These are phyloP conservation scores for Leucoptera coffeella DNA, from an alignment of 2,888 invertebrate species.

Conservation along the genomic window DNA sequence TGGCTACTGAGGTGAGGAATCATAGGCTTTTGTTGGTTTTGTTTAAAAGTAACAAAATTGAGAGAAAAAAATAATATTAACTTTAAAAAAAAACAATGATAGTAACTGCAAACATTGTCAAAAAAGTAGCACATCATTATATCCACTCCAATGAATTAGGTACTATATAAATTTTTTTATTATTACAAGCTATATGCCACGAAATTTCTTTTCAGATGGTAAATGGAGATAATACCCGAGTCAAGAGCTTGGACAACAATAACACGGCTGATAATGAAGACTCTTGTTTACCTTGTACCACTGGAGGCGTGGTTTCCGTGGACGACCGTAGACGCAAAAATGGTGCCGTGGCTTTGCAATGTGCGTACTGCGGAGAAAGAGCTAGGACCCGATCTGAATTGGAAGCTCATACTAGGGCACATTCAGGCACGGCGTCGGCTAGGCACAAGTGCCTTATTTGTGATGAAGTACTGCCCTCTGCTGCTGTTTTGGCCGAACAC, in stretches of 20 bases:
- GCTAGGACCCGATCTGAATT: conserved; percentile 84
- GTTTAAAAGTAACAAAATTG: no score
- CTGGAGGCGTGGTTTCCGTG: conserved; percentile 27
- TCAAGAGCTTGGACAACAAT: conserved; percentile 33
- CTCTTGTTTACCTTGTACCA: conserved; percentile 72
- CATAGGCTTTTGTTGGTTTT: no score
- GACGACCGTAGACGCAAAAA: conserved; percentile 56
- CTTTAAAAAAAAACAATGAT: no score
- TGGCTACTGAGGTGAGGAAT: conserved; percentile 24
- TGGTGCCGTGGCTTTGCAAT: conserved; percentile 67
- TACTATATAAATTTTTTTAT: neutral
- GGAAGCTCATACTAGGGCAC: conserved; percentile 85
- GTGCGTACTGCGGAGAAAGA: conserved; percentile 89
- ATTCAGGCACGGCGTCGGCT: conserved; percentile 55
- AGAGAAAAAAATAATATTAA: no score
- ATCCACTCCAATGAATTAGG: no score
- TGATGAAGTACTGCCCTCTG: conserved; percentile 82
- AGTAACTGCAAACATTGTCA: no score
- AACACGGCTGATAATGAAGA: conserved; percentile 31
- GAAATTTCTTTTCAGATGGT: conserved; percentile 16
- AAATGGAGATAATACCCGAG: conserved; percentile 30
- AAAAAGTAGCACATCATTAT: no score
- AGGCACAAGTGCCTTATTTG: conserved; percentile 94
- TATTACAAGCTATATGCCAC: neutral
- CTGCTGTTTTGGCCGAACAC: conserved; percentile 82